These are phyloP conservation scores for Drosophila fulvimacula DNA, from an alignment of 2,888 invertebrate species.

Conservation along the genomic window DNA sequence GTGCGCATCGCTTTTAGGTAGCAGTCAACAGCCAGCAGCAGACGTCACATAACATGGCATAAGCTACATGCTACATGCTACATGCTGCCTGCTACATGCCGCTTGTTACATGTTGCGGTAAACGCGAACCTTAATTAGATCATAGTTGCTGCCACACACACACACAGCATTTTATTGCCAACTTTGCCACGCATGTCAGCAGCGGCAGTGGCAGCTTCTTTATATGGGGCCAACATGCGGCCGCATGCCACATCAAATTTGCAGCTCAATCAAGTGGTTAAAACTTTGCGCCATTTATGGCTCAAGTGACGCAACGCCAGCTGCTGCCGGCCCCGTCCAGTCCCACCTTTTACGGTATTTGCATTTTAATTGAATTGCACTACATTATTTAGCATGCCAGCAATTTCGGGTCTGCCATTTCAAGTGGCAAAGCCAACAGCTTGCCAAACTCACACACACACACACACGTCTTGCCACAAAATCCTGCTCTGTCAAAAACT, in stretches of 20 bases:
- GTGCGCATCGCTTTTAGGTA: constrained; percentile 15
- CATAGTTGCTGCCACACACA: constrained; percentile 61
- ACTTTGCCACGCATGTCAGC: constrained; percentile 40
- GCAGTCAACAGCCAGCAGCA: constrained; percentile 26
- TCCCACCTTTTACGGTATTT: constrained; percentile 56
- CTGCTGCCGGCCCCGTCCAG: constrained; percentile 8
- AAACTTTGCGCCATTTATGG: constrained; percentile 59
- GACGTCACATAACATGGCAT: constrained; percentile 14
- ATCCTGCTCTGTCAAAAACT: constrained; percentile 6
- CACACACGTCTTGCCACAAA: constrained; percentile 2
- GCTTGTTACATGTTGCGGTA: constrained; percentile 60
- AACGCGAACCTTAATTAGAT: constrained; percentile 70
- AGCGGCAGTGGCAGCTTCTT: constrained; percentile 5
- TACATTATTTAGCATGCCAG: constrained; percentile 66
- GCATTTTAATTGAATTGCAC: constrained; percentile 79
- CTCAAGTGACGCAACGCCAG: constrained; percentile 34
- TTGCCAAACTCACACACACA: constrained; percentile 3
- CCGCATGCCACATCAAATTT: constrained; percentile 59
- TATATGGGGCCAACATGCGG: constrained; percentile 43
- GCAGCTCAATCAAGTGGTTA: constrained; percentile 65
- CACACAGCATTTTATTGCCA: constrained; percentile 12
- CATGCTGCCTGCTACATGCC: constrained; percentile 16
- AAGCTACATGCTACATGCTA: constrained; percentile 22
- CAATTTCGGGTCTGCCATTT: constrained; percentile 26
- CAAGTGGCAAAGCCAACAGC: constrained; percentile 12